Conservation (phyloP, 2,113 vertebrate species). For the Orycteropus afer region DNA sequence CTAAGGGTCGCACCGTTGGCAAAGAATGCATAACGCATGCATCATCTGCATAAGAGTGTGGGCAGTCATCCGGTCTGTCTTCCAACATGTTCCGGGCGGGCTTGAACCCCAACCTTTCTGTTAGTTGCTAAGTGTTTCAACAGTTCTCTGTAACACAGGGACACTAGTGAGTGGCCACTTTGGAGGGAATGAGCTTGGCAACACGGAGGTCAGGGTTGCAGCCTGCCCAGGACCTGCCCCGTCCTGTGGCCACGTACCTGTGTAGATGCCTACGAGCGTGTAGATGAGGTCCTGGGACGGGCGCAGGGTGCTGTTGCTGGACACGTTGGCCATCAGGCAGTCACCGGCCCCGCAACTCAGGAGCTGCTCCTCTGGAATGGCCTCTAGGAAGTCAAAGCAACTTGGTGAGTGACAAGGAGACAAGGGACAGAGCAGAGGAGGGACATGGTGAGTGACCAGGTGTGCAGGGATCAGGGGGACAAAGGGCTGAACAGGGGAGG, state of each 20-base stretch:
- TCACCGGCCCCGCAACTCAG: slow-evolving; percentile 89
- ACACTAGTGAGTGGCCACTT: too few species aligned
- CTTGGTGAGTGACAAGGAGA: fast-evolving
- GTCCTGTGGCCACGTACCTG: slow-evolving; percentile 84
- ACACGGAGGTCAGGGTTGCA: neutral
- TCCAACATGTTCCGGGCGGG: neutral
- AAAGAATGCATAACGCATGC: too few species aligned
- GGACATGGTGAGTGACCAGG: too few species aligned
- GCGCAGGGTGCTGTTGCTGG: slow-evolving; percentile 73
- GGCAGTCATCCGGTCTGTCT: neutral
- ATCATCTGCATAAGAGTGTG: too few species aligned
- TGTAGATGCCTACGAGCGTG: slow-evolving; percentile 93
- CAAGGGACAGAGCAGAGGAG: neutral
- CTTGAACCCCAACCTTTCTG: neutral
- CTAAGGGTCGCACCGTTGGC: too few species aligned
- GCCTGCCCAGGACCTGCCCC: neutral
- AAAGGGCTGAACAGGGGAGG: too few species aligned
- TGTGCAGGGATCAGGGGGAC: too few species aligned
- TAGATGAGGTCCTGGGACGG: slow-evolving; percentile 87
- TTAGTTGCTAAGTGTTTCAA: neutral
- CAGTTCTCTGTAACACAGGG: too few species aligned
- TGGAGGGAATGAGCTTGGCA: neutral
- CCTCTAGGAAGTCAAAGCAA: slow-evolving; percentile 74
- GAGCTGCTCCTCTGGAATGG: slow-evolving; percentile 86
- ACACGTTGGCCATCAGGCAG: slow-evolving; percentile 80